These are phyloP conservation scores for Pedetes capensis DNA, from an alignment of 2,113 vertebrate genomes.

Conservation along the genomic window DNA sequence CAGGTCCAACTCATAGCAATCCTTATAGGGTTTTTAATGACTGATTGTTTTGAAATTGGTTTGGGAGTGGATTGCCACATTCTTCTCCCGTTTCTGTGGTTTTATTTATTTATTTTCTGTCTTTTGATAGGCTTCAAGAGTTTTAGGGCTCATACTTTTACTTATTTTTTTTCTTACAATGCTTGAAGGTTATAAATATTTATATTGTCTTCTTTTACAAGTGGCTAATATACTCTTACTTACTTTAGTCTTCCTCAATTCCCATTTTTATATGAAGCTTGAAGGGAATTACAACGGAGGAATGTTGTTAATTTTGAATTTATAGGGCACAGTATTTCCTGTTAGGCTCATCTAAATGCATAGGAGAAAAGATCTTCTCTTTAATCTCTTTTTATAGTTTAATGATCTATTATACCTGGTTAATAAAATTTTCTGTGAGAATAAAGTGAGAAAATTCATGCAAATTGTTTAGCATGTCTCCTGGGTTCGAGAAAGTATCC, in stretches of 20 bases:
- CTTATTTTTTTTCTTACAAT: not conserved
- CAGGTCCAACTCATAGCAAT: no score
- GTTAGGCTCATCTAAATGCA: conserved; percentile 5
- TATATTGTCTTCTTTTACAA: not conserved
- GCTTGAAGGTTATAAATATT: not conserved
- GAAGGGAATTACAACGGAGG: not conserved
- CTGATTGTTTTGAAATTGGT: no score
- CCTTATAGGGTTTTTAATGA: no score
- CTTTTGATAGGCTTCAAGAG: not conserved
- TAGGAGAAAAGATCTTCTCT: not conserved
- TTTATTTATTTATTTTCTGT: not conserved
- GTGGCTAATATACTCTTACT: not conserved
- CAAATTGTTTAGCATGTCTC: not conserved
- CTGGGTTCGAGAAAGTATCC: not conserved
- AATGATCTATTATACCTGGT: not conserved
- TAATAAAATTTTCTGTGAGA: not conserved
- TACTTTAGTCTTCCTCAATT: not conserved
- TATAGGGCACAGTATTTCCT: not conserved
- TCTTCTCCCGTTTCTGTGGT: no score
- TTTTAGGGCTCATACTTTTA: not conserved
- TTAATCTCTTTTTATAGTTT: not conserved
- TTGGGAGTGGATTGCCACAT: no score
- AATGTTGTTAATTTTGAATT: conserved; percentile 38
- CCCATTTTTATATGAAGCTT: not conserved
- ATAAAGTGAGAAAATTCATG: not conserved